phyloP scores from a whole-genome alignment of 2,113 vertebrate species.

The Todiramphus chloris region DNA sequence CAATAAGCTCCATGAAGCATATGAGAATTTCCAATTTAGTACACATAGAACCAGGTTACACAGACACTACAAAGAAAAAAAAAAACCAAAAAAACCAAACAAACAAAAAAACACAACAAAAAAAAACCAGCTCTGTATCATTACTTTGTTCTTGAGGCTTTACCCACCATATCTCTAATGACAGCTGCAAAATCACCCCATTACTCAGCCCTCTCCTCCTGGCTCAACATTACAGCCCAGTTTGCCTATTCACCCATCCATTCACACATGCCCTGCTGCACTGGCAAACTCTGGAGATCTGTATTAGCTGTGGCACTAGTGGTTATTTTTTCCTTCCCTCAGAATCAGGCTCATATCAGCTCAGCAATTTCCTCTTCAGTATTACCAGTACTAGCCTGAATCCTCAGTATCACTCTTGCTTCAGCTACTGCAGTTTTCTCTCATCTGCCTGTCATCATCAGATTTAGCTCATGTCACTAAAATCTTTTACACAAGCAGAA shows the following conservation, averaged over 20 bases:
- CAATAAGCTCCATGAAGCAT: background rate
- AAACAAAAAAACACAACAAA: background rate
- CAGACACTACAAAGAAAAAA: background rate
- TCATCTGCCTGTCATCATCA: background rate
- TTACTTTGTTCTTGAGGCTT: background rate
- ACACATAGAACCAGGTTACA: background rate
- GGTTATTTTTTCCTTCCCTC: background rate
- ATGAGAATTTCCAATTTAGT: background rate
- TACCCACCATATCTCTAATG: background rate
- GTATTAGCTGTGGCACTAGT: accelerated
- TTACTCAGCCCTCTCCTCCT: constrained; percentile 26
- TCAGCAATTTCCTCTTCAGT: background rate
- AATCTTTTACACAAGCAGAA: background rate
- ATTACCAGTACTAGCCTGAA: background rate
- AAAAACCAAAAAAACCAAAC: background rate
- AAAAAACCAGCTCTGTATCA: background rate
- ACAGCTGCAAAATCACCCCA: constrained; percentile 33
- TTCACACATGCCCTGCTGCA: background rate
- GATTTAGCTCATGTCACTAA: background rate
- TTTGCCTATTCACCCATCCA: background rate
- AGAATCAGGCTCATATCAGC: background rate
- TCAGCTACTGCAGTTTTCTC: background rate
- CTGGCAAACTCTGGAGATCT: background rate
- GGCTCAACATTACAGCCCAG: background rate
- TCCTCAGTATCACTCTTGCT: background rate